phyloP scores from a whole-genome alignment of 1,140 invertebrate species.

The Dendroctonus ponderosae region DNA sequence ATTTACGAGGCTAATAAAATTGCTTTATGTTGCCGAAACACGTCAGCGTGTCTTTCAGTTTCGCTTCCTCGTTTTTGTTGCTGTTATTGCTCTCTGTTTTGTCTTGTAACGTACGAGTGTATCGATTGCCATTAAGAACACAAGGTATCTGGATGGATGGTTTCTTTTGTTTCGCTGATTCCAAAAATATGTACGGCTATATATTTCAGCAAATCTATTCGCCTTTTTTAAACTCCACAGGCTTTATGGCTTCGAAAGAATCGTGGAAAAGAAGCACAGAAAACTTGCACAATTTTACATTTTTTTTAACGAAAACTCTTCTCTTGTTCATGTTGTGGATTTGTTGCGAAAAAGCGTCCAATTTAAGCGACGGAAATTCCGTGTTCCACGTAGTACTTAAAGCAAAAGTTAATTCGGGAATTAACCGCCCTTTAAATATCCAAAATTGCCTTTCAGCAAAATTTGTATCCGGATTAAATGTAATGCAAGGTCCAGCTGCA shows the following conservation, averaged over 20 bases:
- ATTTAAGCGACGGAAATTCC: background rate
- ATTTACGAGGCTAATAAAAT: constrained; percentile 36
- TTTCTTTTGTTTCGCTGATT: constrained; percentile 16
- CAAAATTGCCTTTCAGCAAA: constrained; percentile 16
- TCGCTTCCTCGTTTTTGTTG: constrained; percentile 22
- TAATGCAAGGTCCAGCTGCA: constrained; percentile 16
- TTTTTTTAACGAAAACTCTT: background rate
- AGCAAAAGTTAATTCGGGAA: constrained; percentile 18
- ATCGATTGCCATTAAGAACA: constrained; percentile 35
- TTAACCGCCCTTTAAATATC: constrained; percentile 23
- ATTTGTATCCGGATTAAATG: constrained; percentile 17
- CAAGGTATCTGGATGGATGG: constrained; percentile 30
- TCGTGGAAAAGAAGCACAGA: too few species aligned
- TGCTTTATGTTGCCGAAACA: constrained; percentile 34
- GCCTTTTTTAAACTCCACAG: too few species aligned
- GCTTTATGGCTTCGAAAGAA: too few species aligned
- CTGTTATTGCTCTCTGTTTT: constrained; percentile 25
- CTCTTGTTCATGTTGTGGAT: background rate
- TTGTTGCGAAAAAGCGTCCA: too few species aligned
- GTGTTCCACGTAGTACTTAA: constrained; percentile 1
- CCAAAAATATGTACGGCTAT: too few species aligned
- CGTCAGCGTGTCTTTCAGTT: constrained; percentile 29
- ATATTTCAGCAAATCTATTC: too few species aligned
- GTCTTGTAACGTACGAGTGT: constrained; percentile 30
- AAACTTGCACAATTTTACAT: too few species aligned